Conservation (phyloP, 2,888 invertebrate species). For the Lypha dubia region DNA sequence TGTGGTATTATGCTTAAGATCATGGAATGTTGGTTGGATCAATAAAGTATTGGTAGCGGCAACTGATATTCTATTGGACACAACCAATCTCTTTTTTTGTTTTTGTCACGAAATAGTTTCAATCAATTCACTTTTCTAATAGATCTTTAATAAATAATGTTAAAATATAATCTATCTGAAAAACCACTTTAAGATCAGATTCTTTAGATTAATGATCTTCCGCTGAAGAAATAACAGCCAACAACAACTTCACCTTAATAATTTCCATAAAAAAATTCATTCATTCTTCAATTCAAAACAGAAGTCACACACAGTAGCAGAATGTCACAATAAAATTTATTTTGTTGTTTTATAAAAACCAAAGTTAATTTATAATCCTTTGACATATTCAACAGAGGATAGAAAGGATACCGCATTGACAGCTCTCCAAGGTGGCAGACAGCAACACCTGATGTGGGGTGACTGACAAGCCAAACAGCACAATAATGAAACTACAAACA, state of each 20-base stretch:
- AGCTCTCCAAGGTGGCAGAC: constrained; percentile 61
- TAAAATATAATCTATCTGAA: no score
- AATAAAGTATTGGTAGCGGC: no score
- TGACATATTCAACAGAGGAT: constrained; percentile 45
- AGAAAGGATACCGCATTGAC: constrained; percentile 43
- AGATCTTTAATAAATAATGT: no score
- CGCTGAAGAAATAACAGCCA: background rate
- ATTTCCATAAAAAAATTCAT: background rate
- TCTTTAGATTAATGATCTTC: background rate
- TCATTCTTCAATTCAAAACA: background rate
- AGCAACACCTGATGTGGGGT: constrained; percentile 65
- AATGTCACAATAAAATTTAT: constrained; percentile 18
- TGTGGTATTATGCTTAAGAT: no score
- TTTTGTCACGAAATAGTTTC: no score
- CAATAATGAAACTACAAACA: constrained; percentile 42
- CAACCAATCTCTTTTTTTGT: no score
- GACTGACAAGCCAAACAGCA: no score
- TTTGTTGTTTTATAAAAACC: background rate
- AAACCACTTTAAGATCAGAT: no score
- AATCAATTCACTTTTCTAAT: no score
- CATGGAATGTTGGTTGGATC: no score
- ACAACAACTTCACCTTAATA: background rate
- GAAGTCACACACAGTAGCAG: constrained; percentile 10
- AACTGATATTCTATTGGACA: no score
- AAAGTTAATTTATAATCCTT: constrained; percentile 57